Evolutionary conservation across 2,113 vertebrate species (phyloP).

Genomic region (Panthera tigris): DNA sequence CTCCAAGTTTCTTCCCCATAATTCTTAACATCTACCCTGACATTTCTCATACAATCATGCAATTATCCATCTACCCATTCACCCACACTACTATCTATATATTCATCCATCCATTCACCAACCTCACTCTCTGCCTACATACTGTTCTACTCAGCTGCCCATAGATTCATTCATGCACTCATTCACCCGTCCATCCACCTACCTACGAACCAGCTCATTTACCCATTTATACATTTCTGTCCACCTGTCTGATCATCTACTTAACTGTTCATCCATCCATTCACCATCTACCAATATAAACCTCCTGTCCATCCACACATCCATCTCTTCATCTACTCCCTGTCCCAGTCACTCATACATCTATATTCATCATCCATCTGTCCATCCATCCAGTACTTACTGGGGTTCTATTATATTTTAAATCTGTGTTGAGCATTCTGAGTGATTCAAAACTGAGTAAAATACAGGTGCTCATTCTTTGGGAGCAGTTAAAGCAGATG

Average conservation of each 20-base stretch:
- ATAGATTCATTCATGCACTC: neutral
- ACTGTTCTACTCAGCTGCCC: neutral
- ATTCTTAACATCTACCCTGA: neutral
- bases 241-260: neutral
- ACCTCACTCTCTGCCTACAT: neutral
- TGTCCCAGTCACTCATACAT: neutral
- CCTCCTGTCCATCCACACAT: neutral
- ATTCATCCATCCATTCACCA: neutral
- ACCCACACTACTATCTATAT: neutral
- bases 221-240: neutral
- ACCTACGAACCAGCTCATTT: neutral
- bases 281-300: neutral
- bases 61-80: neutral
- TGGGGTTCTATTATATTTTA: neutral
- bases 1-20: neutral
- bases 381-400: neutral
- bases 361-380: neutral
- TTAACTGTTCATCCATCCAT: neutral
- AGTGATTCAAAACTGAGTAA: constrained; percentile 18
- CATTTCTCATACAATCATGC: constrained; percentile 12
- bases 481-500: neutral
- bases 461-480: neutral
- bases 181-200: neutral
- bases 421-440: constrained; percentile 3
- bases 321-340: neutral